Evolutionary conservation across 2,113 vertebrate genomes (phyloP).

Genomic region (Alexandromys fortis): DNA sequence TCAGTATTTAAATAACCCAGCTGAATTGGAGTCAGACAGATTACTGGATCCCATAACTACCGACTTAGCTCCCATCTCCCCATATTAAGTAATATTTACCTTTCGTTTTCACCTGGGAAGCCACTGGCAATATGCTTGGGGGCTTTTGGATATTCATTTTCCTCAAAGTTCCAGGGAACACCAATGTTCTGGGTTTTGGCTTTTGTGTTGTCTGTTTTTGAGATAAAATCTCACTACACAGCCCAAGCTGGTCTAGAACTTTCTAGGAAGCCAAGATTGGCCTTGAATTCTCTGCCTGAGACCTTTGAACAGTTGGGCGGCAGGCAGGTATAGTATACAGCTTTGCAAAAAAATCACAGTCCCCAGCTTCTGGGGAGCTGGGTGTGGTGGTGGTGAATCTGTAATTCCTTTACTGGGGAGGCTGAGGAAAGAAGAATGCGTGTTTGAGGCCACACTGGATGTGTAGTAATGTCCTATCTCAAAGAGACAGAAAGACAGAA

Average conservation of each 20-base stretch:
- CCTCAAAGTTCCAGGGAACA: neutral
- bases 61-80: neutral
- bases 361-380: neutral
- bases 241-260: neutral
- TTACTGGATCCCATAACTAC: conserved; percentile 19
- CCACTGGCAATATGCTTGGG: neutral
- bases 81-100: neutral
- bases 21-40: conserved; percentile 16
- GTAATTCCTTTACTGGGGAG: too few relatives aligned
- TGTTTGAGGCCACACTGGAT: neutral
- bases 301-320: neutral
- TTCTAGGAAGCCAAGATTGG: neutral
- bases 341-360: neutral
- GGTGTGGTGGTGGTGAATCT: neutral
- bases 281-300: neutral
- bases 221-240: neutral
- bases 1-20: conserved; percentile 61
- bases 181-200: neutral
- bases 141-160: neutral
- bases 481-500: neutral
- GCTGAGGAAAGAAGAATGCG: neutral
- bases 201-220: neutral
- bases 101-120: conserved; percentile 15
- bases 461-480: neutral
- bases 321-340: neutral